A percentile compares a stretch with the other conserved stretches of the same genome.
Evolutionary conservation across 2,888 invertebrate species (phyloP).

Genomic region (Apantesis nais): DNA sequence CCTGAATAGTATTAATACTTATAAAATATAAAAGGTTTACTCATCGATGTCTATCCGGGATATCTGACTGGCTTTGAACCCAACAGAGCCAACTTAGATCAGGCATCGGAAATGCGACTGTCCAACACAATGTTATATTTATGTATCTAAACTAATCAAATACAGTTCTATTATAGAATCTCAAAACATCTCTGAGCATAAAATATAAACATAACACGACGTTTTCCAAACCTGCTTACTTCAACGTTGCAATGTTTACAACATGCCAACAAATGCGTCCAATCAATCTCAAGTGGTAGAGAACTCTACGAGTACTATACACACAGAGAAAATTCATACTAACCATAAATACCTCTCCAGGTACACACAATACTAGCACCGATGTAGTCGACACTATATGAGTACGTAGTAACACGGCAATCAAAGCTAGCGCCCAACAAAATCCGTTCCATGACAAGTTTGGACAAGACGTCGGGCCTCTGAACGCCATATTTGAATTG

Average conservation of each 20-base stretch:
- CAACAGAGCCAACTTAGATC: too few species aligned
- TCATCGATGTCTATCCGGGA: too few species aligned
- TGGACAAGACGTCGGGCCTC: constrained; percentile 50
- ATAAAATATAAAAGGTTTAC: too few species aligned
- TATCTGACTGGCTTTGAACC: too few species aligned
- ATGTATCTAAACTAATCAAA: neutral
- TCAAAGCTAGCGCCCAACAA: constrained; percentile 40
- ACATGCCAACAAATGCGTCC: neutral
- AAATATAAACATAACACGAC: neutral
- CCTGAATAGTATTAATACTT: too few species aligned
- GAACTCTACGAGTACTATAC: neutral
- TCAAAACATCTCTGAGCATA: neutral
- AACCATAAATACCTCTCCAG: neutral
- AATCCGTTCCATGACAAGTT: constrained; percentile 51
- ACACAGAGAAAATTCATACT: neutral
- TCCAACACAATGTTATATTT: too few species aligned
- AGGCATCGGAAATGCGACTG: too few species aligned
- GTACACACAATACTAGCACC: neutral
- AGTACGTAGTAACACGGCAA: constrained; percentile 19
- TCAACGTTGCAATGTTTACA: neutral
- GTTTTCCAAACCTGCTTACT: too few species aligned
- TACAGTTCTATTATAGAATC: neutral
- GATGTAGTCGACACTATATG: constrained; percentile 7
- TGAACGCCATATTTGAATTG: constrained; percentile 68
- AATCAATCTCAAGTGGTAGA: neutral